Conservation (phyloP, 2,797 vertebrate species). For the Acropternis orthonyx region DNA sequence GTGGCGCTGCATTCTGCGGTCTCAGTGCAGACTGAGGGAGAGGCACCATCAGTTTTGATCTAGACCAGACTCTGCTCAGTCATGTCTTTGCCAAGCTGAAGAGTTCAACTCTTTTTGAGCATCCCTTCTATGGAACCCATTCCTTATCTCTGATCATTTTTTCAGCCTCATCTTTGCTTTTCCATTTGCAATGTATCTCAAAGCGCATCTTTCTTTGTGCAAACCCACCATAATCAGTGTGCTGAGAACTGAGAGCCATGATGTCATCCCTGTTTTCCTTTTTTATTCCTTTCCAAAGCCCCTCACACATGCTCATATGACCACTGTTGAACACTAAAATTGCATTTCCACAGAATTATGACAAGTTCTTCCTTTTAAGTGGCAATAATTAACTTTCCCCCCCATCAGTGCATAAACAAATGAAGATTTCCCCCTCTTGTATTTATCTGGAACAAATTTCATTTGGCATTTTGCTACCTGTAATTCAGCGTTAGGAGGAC, state of each 20-base stretch:
- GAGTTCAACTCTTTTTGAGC: neutral
- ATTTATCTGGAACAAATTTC: neutral
- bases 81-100: neutral
- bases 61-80: neutral
- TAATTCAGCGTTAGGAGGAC: neutral
- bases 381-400: neutral
- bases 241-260: neutral
- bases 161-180: neutral
- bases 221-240: neutral
- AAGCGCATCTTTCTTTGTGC: neutral
- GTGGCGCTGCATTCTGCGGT: fast-evolving
- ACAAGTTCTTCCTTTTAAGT: neutral
- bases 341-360: neutral
- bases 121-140: neutral
- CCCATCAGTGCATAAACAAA: neutral
- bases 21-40: neutral
- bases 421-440: neutral
- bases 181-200: neutral
- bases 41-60: neutral
- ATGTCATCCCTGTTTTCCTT: neutral
- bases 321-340: neutral
- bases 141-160: neutral
- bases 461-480: neutral
- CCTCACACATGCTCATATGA: neutral
- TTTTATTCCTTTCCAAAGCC: neutral